phyloP scores from a whole-genome alignment of 2,113 vertebrate species.

The Vicugna pacos region DNA sequence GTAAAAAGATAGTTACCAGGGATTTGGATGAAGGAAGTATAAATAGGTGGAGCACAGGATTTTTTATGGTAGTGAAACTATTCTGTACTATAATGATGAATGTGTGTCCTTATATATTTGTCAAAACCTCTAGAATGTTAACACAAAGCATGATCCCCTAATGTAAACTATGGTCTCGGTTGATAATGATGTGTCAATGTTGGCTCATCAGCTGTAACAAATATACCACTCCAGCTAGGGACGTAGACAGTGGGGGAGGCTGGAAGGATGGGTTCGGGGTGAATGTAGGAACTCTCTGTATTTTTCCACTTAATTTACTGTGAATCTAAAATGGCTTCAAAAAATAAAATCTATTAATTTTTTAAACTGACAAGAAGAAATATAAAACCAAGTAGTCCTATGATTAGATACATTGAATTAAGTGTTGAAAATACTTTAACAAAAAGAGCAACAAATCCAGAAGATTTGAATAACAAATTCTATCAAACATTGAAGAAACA shows the following conservation, averaged over 20 bases:
- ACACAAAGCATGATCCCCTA: neutral
- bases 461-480: conserved; percentile 8
- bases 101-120: neutral
- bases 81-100: neutral
- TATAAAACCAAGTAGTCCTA: neutral
- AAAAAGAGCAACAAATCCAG: neutral
- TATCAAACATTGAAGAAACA: neutral
- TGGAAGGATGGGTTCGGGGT: too few species aligned
- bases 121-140: neutral
- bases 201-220: neutral
- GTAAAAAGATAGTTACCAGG: neutral
- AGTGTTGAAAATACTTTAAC: neutral
- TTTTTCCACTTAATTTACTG: neutral
- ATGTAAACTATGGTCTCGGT: neutral
- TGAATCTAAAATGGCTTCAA: neutral
- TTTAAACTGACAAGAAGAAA: neutral
- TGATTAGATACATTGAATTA: neutral
- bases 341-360: neutral
- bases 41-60: neutral
- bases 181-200: neutral
- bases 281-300: neutral
- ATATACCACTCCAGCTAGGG: neutral
- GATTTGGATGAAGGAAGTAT: neutral
- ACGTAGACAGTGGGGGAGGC: neutral
- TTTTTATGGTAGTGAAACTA: neutral